Evolutionary conservation across 2,888 invertebrate genomes (phyloP), one percentile per base, ranked within the genome.

Genomic region (Acrobasis repandana): DNA sequence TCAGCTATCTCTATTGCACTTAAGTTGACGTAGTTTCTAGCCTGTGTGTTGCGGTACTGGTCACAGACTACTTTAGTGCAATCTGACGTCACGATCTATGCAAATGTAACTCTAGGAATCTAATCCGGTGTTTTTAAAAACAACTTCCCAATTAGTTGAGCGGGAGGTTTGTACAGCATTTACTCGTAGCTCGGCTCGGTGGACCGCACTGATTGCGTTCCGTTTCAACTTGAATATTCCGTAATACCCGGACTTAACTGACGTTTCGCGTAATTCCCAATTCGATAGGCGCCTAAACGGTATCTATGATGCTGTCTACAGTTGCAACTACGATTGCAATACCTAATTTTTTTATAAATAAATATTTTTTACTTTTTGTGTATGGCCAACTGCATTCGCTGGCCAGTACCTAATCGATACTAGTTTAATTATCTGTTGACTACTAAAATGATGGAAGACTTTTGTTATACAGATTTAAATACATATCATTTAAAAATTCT

Each of bases 121-220:
- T 10, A 34, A 52, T 34, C 52, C 34, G 11, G 28, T 46, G 9
- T 46, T 47, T 58, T 60, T 47, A 54, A 33, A 51, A 60, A 60
- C 60, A 60, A 60, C 34, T 60, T 60, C 33, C 34, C 54, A 52
- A 54, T 52, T 60, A 52, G 60, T 60, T 60, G 14, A 60, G 36
- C 52, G 46, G 52, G 28, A 43, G 33, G 60, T 60, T 60, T 52
- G 60, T 52, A 60, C 52, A 60, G 60, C 34, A 52, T 51, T 60
- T 60, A 52, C n/a, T n/a, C n/a, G n/a, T n/a, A n/a, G n/a, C n/a
- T n/a, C n/a, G n/a, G 60, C 47, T 38, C 52, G 47, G 60, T 47
- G 34, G 59, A 59, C 60, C 62, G 52, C 58, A 47, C 64, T 64
- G 61, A 64, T 64, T 64, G 58, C 62, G 51, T 60, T 62, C 61